These are phyloP conservation scores for Xanthia icteritia DNA, from an alignment of 2,888 invertebrate genomes.

Conservation along the genomic window DNA sequence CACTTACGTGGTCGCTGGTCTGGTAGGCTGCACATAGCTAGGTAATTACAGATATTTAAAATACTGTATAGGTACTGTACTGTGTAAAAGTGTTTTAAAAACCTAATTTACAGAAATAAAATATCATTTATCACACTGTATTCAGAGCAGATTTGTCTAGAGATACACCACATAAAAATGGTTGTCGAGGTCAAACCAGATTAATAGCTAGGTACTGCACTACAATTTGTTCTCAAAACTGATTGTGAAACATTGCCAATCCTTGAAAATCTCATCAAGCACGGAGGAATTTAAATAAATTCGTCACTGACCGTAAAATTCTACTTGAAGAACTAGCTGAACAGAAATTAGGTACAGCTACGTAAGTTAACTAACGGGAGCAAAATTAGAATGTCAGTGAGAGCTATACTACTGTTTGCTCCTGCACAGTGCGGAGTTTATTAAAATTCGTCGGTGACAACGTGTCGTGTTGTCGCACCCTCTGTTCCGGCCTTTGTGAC, in stretches of 20 bases:
- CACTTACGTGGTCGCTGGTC: constrained; percentile 18
- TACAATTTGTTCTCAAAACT: neutral
- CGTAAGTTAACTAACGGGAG: neutral
- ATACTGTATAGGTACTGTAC: neutral
- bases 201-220: too few species aligned
- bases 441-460: constrained; percentile 36
- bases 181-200: neutral
- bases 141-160: neutral
- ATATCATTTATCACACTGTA: neutral
- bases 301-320: neutral
- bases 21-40: constrained; percentile 3
- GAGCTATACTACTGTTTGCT: constrained; percentile 7
- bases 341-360: neutral
- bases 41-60: constrained; percentile 18
- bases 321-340: neutral
- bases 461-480: constrained; percentile 22
- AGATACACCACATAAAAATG: neutral
- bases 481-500: constrained; percentile 22
- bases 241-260: neutral
- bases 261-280: neutral
- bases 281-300: neutral
- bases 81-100: neutral
- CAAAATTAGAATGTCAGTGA: neutral
- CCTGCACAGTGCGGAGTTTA: constrained; percentile 17
- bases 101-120: neutral